Evolutionary conservation across 1,140 invertebrate species (phyloP).

Genomic region (Leptinotarsa lineolata): DNA sequence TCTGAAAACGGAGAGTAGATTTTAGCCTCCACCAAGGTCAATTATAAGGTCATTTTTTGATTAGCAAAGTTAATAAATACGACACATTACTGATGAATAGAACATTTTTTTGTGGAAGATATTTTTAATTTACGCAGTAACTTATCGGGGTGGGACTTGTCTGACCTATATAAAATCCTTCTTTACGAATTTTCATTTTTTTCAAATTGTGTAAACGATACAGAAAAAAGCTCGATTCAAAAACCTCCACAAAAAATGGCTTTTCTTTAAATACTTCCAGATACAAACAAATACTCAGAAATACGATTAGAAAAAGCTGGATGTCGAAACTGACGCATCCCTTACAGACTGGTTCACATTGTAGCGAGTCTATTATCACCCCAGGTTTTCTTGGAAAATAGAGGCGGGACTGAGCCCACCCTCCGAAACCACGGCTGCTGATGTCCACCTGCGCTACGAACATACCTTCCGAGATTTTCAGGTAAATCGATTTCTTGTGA

Average conservation of each 20-base stretch:
- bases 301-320: background rate
- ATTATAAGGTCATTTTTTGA: no score
- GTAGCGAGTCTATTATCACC: constrained; percentile 15
- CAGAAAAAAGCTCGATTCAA: background rate
- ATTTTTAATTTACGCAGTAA: no score
- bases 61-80: no score
- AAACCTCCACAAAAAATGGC: background rate
- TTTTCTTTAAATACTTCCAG: background rate
- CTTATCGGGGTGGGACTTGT: no score
- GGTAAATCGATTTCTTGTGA: constrained; percentile 11
- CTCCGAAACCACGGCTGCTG: background rate
- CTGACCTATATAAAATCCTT: no score
- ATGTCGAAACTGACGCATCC: background rate
- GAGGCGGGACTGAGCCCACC: background rate
- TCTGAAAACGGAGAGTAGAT: no score
- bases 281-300: background rate
- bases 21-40: no score
- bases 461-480: constrained; percentile 8
- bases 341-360: background rate
- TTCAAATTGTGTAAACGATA: no score
- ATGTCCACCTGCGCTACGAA: constrained; percentile 4
- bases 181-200: background rate
- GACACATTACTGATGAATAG: no score
- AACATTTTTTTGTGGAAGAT: no score
- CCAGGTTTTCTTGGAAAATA: constrained; percentile 12